Evolutionary conservation across 2,888 invertebrate genomes (phyloP), one percentile per base, ranked within the genome.

Genomic region (Tenthredo livida): DNA sequence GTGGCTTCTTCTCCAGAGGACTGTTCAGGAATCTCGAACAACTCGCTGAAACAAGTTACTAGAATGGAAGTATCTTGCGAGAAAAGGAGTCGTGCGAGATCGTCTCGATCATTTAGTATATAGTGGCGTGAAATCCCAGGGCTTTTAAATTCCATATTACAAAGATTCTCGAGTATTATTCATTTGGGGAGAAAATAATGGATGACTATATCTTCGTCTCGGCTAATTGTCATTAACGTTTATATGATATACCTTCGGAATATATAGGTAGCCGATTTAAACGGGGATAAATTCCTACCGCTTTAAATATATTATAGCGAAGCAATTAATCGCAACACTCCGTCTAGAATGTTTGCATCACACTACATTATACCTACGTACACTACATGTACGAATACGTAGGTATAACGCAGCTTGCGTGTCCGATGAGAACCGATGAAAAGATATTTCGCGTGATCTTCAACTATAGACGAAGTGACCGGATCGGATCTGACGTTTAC

Each of bases 11-110:
- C 83, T 83, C 10, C 21, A n/a, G 47, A 47, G 47, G 67, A 83
- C 58, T 29, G 77, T 77, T 77, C 80, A 83, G 83, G 83, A 83
- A 83, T 83, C 83, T 83, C 83, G 83, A 83, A 83, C 67, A 83
- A 83, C 83, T 83, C 67, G 80, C 80, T 21, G 83, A 83, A 83
- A 83, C 83, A 83, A 83, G 67, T 83, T 83, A 83, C 83, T 40
- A 83, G 83, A 67, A 83, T 83, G 67, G 83, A 67, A 83, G 67
- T 70, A 33, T 70, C 43, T 47, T 50, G 47, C 70, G 83, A 40
- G 61, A 54, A 54, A 58, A 58, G 58, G 58, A 58, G 33, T 17
- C 80, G 37, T 43, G 40, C 37, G 65, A 21, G 65, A 21, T 82
- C 54, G 47, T 78, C 78, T 78, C 47, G 47, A 54, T 50, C 61